Conservation (phyloP, 2,888 invertebrate genomes). For the Xylophagus ater region DNA sequence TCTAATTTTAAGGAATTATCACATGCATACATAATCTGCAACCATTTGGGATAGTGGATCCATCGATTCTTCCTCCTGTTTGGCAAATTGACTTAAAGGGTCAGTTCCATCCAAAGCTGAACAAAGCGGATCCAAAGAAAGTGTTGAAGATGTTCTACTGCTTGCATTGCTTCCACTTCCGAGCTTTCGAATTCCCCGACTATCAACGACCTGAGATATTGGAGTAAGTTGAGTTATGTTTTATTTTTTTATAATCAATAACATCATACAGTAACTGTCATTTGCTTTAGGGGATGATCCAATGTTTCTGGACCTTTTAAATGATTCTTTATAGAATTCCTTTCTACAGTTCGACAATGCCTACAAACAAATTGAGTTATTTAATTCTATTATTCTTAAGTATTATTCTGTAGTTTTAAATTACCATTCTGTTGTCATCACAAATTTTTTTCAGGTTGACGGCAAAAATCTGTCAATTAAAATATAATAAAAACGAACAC, state of each 20-base stretch:
- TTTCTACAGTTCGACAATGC: constrained; percentile 30
- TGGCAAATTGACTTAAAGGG: constrained; percentile 60
- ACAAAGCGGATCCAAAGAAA: constrained; percentile 44
- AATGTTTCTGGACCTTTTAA: constrained; percentile 28
- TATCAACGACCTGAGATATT: constrained; percentile 42
- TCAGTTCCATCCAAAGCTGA: constrained; percentile 58
- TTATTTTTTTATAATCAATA: constrained; percentile 4
- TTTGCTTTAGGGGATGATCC: constrained; percentile 50
- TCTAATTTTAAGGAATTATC: constrained; percentile 33
- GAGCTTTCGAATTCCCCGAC: constrained; percentile 41
- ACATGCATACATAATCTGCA: constrained; percentile 27
- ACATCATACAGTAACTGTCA: constrained; percentile 38
- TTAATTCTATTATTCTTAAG: too few species aligned
- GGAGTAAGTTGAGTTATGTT: not conserved
- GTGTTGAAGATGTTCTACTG: constrained; percentile 45
- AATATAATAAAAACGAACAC: too few species aligned
- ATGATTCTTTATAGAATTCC: constrained; percentile 26
- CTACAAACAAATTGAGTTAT: constrained; percentile 17
- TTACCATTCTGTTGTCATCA: constrained; percentile 17
- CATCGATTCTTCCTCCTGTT: constrained; percentile 43
- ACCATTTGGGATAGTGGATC: constrained; percentile 57
- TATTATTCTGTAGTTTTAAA: too few species aligned
- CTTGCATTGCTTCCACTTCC: constrained; percentile 40
- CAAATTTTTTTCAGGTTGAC: too few species aligned
- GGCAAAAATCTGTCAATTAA: too few species aligned